Base-by-base conservation (phyloP, 2,888 invertebrate species). In the Platypus cylindrus region DNA sequence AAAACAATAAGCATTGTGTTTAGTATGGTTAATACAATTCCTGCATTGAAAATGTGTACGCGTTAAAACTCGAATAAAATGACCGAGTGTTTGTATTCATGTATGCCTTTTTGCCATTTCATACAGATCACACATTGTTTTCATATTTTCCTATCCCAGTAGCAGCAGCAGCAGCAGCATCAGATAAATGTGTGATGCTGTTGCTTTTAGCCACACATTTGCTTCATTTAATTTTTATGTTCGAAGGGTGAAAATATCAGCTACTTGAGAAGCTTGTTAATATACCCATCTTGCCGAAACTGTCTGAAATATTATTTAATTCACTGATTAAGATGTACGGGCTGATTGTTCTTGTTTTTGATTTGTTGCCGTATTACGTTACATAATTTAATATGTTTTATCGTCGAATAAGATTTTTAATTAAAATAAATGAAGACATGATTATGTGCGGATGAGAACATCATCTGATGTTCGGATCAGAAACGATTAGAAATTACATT, bases 51-150 rank as follows among this genome's bases (percentile, higher is more conserved):
- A 49, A 52, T 48, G 48, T 27, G 48, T 50, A 53, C 35, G 54
- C 48, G 53, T 51, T 49, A 49, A 52, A 54, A 52, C 54, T 47
- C n/a, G n/a, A n/a, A 47, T 48, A 45, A 55, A 55, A 53, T 54
- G 54, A 51, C 49, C 46, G 49, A 53, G 52, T 52, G 50, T 50
- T n/a, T n/a, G n/a, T n/a, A n/a, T n/a, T n/a, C n/a, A 17, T 13
- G 22, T 24, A 25, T 25, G 14, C 13, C 25, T 32, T 24, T 32
- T 32, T 12, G 7, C 5, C 28, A 18, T 37, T 35, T 35, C 28
- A 36, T 38, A 41, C 36, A 42, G 35, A 37, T 24, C 35, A 37
- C 35, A n/a, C 34, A 32, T 41, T 41, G 40, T 41, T n/a, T 41
- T 30, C 26, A 13, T 9, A 7, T n/a, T 35, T 33, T 38, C 33